Conservation (phyloP, 2,113 vertebrate species). For the Hyperoodon ampullatus region DNA sequence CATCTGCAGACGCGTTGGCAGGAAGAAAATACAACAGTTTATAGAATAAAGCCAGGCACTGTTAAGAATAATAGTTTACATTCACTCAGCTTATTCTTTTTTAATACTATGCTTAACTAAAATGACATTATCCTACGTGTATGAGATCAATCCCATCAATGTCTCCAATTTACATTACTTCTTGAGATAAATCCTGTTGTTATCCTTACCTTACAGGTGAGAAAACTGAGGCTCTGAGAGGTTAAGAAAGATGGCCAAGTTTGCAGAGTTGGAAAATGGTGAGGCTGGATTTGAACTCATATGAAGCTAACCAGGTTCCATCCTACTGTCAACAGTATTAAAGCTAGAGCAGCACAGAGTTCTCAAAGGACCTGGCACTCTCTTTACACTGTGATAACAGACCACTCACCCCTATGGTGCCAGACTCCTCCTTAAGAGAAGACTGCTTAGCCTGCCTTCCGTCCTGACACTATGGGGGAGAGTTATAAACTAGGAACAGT, state of each 20-base stretch:
- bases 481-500: not conserved
- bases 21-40: not conserved
- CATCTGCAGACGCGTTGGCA: not conserved
- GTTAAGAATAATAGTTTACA: not conserved
- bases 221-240: not conserved
- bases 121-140: not conserved
- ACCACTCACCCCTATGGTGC: fast-evolving
- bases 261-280: not conserved
- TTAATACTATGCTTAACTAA: not conserved
- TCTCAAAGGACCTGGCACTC: fast-evolving
- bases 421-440: not conserved
- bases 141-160: not conserved
- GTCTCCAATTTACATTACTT: not conserved
- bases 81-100: not conserved
- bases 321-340: too few species aligned
- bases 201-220: not conserved
- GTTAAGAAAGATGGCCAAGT: not conserved
- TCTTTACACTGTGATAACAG: not conserved
- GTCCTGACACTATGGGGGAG: not conserved
- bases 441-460: fast-evolving
- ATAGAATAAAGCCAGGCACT: not conserved
- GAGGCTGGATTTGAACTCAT: not conserved
- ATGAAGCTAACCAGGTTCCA: not conserved
- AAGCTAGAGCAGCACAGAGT: not conserved
- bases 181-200: not conserved